A percentile compares a stretch with the other conserved stretches of the same genome.
Conservation (phyloP, 37 sponge, comb jelly and placozoan species). For the Cladorhizidae sp. region DNA sequence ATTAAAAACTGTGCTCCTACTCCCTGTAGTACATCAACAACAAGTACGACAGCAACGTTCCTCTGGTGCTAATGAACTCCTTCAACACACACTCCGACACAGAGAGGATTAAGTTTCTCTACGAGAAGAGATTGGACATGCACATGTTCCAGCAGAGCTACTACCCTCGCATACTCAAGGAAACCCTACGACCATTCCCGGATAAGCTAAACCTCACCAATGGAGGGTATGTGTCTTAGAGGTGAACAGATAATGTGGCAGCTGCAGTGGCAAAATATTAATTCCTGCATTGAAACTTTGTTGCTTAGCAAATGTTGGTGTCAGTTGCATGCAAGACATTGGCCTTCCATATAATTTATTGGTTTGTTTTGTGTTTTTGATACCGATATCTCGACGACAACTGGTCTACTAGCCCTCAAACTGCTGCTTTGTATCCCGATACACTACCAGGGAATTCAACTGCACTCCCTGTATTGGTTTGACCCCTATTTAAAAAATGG, state of each 20-base stretch:
- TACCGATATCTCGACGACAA: too few species aligned
- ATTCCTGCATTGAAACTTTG: background rate
- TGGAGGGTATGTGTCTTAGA: slow-evolving; percentile 10
- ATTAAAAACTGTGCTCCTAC: too few species aligned
- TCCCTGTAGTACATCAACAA: slow-evolving; percentile 76
- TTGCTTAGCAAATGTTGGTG: too few species aligned
- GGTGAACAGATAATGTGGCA: background rate
- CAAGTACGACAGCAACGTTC: slow-evolving; percentile 76
- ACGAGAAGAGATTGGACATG: slow-evolving; percentile 82
- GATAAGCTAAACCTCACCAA: slow-evolving; percentile 35
- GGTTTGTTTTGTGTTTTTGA: too few species aligned
- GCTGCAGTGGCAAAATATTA: background rate
- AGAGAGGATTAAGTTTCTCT: slow-evolving; percentile 72
- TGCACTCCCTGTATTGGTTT: too few species aligned
- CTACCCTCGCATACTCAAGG: slow-evolving; percentile 88
- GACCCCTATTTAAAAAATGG: too few species aligned
- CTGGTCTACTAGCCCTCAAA: too few species aligned
- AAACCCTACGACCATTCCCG: slow-evolving; percentile 87
- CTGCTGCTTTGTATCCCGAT: too few species aligned
- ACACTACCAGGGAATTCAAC: too few species aligned
- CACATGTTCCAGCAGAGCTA: slow-evolving; percentile 93
- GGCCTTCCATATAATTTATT: too few species aligned
- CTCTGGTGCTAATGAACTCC: slow-evolving; percentile 98
- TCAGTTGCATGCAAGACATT: too few species aligned
- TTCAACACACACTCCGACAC: slow-evolving; percentile 96